Percentiles rank a stretch among this genome's conserved stretches.
Evolutionary conservation across 1,140 invertebrate species (phyloP).

Genomic region (Metaphire vulgaris): DNA sequence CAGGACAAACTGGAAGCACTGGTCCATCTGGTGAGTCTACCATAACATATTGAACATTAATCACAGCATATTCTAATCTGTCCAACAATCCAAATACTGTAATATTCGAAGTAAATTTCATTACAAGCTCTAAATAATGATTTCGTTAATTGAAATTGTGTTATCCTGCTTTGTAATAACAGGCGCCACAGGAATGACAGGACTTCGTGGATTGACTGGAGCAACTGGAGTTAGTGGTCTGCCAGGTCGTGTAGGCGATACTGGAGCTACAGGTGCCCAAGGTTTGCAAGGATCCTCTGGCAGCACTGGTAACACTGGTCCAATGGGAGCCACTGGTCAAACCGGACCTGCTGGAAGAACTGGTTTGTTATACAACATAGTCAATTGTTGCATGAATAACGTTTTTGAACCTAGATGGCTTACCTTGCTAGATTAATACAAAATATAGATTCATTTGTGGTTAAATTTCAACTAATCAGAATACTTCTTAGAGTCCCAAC

Average conservation of each 20-base stretch:
- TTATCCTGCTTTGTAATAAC: no score
- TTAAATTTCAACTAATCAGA: no score
- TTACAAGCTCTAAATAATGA: no score
- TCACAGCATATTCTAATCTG: no score
- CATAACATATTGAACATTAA: no score
- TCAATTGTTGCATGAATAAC: no score
- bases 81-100: no score
- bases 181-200: slow-evolving; percentile 9
- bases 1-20: slow-evolving; percentile 11
- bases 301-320: slow-evolving; percentile 1
- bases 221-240: not conserved
- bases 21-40: not conserved
- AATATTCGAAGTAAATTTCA: no score
- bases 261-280: slow-evolving; percentile 10
- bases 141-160: not conserved
- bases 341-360: not conserved
- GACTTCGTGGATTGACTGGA: slow-evolving; percentile 1
- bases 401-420: no score
- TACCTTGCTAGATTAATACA: no score
- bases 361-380: not conserved
- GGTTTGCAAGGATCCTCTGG: slow-evolving; percentile 4
- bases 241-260: not conserved
- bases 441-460: no score
- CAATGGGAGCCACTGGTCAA: slow-evolving; percentile 6
- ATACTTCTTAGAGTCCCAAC: no score